These are phyloP conservation scores for Eulemur mongoz DNA, from an alignment of 2,797 vertebrate genomes.

Conservation along the genomic window DNA sequence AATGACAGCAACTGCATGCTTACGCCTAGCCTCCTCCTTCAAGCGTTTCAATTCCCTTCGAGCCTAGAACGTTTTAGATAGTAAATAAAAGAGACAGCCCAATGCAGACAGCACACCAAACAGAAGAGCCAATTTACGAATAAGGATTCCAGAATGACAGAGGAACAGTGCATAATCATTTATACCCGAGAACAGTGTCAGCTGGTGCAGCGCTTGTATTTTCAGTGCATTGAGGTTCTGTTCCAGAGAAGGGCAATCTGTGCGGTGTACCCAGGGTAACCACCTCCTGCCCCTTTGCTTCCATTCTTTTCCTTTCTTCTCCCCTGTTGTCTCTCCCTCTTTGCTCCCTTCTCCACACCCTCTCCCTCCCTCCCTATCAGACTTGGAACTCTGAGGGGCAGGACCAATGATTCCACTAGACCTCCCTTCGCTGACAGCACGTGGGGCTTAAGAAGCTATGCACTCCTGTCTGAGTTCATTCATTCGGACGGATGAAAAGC, in stretches of 20 bases:
- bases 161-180: slow-evolving; percentile 35
- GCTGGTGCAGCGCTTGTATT: accelerated
- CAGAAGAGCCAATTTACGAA: slow-evolving; percentile 59
- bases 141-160: slow-evolving; percentile 17
- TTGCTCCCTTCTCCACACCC: no score
- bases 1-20: slow-evolving; percentile 99
- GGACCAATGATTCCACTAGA: background rate
- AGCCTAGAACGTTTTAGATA: slow-evolving; percentile 93
- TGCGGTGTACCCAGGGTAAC: background rate
- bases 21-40: slow-evolving; percentile 99
- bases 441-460: accelerated
- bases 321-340: background rate
- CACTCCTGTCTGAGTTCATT: background rate
- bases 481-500: background rate
- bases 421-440: background rate
- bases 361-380: background rate
- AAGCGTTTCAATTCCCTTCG: slow-evolving; percentile 98
- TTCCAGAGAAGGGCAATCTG: background rate
- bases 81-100: slow-evolving; percentile 87
- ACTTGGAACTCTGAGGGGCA: background rate
- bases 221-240: background rate
- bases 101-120: slow-evolving; percentile 82
- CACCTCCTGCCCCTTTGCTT: background rate
- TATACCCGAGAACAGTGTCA: background rate
- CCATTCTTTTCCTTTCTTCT: background rate